Percentiles rank a stretch among this genome's conserved stretches.
Conservation (phyloP, 2,888 invertebrate genomes). For the Lamproptera curius region DNA sequence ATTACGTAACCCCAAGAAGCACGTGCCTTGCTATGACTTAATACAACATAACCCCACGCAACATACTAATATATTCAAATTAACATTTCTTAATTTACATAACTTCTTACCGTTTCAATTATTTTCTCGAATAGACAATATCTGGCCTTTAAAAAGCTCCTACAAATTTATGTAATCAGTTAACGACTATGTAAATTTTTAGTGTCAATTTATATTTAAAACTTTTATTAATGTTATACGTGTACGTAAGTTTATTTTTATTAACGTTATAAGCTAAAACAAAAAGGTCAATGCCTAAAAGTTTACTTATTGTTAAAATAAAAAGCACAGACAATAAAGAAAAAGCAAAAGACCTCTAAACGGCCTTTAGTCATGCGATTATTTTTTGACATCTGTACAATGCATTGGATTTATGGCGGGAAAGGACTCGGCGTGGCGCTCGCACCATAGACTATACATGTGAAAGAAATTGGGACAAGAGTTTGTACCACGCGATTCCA, state of each 20-base stretch:
- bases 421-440: background rate
- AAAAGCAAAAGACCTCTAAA: too few relatives aligned
- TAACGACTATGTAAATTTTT: too few relatives aligned
- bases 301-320: too few relatives aligned
- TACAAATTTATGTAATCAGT: too few relatives aligned
- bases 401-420: constrained; percentile 6
- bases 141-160: background rate
- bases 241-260: too few relatives aligned
- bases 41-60: background rate
- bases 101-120: background rate
- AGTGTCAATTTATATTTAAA: too few relatives aligned
- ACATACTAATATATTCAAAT: background rate
- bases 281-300: too few relatives aligned
- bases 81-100: background rate
- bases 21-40: constrained; percentile 16
- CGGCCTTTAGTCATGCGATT: background rate
- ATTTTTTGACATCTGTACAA: constrained; percentile 1
- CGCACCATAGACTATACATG: background rate
- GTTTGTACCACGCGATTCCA: background rate
- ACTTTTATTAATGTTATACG: too few relatives aligned
- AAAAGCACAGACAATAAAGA: too few relatives aligned
- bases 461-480: background rate
- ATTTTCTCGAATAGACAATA: background rate
- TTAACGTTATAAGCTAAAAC: too few relatives aligned
- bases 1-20: constrained; percentile 25